These are phyloP conservation scores for Champsocephalus esox DNA, from an alignment of 2,797 vertebrate genomes.

Conservation along the genomic window DNA sequence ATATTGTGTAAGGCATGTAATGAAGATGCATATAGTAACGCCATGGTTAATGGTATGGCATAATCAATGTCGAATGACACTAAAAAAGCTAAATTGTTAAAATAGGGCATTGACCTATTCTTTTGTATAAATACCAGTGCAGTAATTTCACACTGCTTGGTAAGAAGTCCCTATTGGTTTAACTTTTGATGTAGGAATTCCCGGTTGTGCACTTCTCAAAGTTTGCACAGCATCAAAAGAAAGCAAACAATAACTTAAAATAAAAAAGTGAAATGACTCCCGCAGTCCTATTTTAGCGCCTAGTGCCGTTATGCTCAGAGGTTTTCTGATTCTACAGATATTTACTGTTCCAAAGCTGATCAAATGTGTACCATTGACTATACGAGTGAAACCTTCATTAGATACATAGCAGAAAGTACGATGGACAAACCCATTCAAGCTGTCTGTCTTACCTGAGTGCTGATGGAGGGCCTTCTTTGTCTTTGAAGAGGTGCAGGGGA, in stretches of 20 bases:
- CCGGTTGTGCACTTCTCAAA: conserved; percentile 5
- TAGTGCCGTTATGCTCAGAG: neutral
- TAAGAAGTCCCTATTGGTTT: conserved; percentile 15
- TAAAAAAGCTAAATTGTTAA: neutral
- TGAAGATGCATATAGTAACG: conserved; percentile 17
- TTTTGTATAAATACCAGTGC: neutral
- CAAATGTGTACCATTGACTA: conserved; percentile 7
- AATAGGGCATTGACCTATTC: neutral
- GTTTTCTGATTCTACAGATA: neutral
- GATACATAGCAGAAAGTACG: conserved; percentile 65
- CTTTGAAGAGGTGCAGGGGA: conserved; percentile 70
- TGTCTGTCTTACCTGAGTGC: conserved; percentile 82
- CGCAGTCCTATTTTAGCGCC: neutral
- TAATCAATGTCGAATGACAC: neutral
- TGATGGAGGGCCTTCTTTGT: conserved; percentile 80
- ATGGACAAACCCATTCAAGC: conserved; percentile 30
- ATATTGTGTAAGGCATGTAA: conserved; percentile 54
- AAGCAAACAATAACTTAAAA: neutral
- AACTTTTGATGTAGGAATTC: conserved; percentile 8
- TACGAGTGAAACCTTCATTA: conserved; percentile 26
- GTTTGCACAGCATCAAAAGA: conserved; percentile 9
- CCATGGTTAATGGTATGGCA: neutral
- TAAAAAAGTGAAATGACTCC: neutral
- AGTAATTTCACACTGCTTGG: conserved; percentile 7
- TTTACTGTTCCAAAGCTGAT: conserved; percentile 12